Evolutionary conservation across 64 coral and sea anemone species (phyloP).

Genomic region (Orbicella faveolata): DNA sequence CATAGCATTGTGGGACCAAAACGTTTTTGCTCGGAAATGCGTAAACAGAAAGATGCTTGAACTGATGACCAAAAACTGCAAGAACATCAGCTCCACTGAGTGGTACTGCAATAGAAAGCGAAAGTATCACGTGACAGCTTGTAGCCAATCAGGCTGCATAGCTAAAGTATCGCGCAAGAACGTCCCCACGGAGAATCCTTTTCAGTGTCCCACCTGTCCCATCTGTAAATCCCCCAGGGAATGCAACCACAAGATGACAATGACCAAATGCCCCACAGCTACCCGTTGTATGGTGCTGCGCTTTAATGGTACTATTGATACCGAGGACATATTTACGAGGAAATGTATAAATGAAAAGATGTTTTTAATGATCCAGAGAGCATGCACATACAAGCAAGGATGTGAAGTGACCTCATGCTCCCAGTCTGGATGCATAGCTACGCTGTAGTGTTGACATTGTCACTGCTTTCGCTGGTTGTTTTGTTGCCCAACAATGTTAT

Average conservation of each 20-base stretch:
- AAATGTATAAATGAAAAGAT: constrained; percentile 9
- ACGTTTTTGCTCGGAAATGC: constrained; percentile 12
- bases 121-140: background rate
- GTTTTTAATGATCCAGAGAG: constrained; percentile 8
- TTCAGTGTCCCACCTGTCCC: constrained; percentile 22
- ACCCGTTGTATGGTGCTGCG: constrained; percentile 1
- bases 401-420: constrained; percentile 1
- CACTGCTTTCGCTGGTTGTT: background rate
- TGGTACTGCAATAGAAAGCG: background rate
- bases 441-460: background rate
- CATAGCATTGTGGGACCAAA: background rate
- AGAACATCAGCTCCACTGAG: background rate
- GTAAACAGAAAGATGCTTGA: constrained; percentile 12
- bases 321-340: background rate
- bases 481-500: background rate
- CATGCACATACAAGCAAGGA: background rate
- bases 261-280: constrained; percentile 12
- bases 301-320: background rate
- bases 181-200: background rate
- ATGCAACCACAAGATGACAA: background rate
- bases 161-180: background rate
- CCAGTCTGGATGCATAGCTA: constrained; percentile 7
- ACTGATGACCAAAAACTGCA: background rate
- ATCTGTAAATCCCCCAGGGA: background rate
- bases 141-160: constrained; percentile 18